A percentile compares a stretch with the other conserved stretches of the same genome.
phyloP scores from a whole-genome alignment of 2,797 vertebrate species.

The Caiman crocodilus region DNA sequence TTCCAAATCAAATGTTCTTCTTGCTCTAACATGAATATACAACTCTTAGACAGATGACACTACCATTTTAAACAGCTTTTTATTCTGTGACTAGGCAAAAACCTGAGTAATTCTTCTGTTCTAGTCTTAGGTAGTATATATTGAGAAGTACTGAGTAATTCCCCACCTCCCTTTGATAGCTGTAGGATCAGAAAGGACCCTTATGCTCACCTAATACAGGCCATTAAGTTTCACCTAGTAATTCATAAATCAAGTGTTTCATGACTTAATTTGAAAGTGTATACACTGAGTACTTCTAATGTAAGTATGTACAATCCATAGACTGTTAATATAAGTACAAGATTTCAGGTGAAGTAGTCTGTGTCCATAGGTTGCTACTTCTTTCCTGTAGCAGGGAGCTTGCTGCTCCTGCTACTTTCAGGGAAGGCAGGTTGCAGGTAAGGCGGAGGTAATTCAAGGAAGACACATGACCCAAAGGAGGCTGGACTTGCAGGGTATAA shows the following conservation, averaged over 20 bases:
- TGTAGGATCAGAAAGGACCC: neutral
- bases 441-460: too few relatives aligned
- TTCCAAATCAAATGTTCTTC: conserved; percentile 33
- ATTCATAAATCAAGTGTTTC: neutral
- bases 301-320: neutral
- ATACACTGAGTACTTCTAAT: neutral
- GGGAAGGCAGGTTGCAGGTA: too few relatives aligned
- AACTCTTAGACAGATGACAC: conserved; percentile 60
- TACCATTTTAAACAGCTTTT: conserved; percentile 66
- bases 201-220: neutral
- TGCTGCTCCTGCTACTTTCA: neutral
- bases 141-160: conserved; percentile 37
- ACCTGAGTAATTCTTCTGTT: conserved; percentile 48
- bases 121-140: conserved; percentile 54
- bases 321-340: conserved; percentile 17
- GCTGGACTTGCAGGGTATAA: too few relatives aligned
- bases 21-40: conserved; percentile 43
- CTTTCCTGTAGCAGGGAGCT: neutral
- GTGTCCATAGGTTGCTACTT: neutral
- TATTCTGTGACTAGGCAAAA: conserved; percentile 65
- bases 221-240: neutral
- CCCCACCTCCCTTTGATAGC: conserved; percentile 22
- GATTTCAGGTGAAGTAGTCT: neutral
- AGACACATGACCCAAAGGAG: too few relatives aligned
- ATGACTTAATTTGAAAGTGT: accelerated